These are phyloP conservation scores for Atta colombica DNA, from an alignment of 1,140 invertebrate genomes.

Conservation along the genomic window DNA sequence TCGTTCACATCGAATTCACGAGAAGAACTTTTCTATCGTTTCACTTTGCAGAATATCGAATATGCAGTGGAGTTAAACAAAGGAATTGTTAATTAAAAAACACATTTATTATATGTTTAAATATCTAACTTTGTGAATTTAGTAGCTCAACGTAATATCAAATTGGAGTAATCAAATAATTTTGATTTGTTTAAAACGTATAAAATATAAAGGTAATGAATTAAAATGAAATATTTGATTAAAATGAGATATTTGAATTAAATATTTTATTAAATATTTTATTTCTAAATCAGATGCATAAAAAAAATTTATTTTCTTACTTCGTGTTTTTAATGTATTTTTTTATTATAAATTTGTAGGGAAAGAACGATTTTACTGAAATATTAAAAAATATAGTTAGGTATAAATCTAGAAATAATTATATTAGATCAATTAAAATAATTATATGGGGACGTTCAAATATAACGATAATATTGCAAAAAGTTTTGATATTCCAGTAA, in stretches of 20 bases:
- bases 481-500: too few relatives aligned
- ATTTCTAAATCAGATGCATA: background rate
- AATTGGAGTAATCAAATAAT: background rate
- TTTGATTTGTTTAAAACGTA: background rate
- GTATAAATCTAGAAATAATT: too few relatives aligned
- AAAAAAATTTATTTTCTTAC: background rate
- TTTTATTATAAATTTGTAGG: too few relatives aligned
- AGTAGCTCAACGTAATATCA: background rate
- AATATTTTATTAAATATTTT: background rate
- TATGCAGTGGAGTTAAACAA: background rate
- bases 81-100: background rate
- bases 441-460: too few relatives aligned
- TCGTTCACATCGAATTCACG: slow-evolving; percentile 34
- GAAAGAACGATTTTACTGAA: too few relatives aligned
- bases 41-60: background rate
- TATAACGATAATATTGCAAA: too few relatives aligned
- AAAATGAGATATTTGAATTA: background rate
- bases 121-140: background rate
- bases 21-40: background rate
- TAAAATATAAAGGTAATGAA: background rate
- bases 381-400: too few relatives aligned
- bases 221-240: background rate
- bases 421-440: too few relatives aligned
- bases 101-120: background rate
- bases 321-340: background rate